Evolutionary conservation across 2,113 vertebrate genomes (phyloP), one percentile per base, ranked within the genome.

Genomic region (Atherinomorus stipes): DNA sequence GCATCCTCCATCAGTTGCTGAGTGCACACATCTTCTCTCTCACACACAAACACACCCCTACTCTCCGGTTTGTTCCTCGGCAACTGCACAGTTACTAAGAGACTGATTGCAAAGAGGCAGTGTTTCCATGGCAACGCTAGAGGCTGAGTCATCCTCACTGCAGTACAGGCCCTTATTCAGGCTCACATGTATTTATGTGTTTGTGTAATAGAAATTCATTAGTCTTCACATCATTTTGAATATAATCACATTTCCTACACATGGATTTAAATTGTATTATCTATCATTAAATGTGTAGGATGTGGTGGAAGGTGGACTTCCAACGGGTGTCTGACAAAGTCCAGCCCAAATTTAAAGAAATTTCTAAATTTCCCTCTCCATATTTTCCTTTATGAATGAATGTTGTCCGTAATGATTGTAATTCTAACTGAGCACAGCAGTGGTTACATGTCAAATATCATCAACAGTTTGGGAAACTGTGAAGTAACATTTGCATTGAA

Each of bases 71-170:
- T 56, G 71, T 78, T 81, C 80, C 88, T 83, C 56, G 1, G 89
- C 75, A 88, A 90, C 90, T 15, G n/a, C 79, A 71, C 83, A 54
- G 89, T 92, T 92, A 80, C 89, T 85, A 88, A 87, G 91, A 85
- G 88, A 91, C 82, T 77, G 88, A 88, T 84, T 85, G 89, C 88
- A 88, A 88, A 85, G 84, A 92, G 85, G 86, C 74, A 82, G 84
- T 74, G 88, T 92, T 90, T 85, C 91, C 85, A 91, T 90, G 86
- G 83, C 56, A 88, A 89, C 79, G 19, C 37, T 49, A 68, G 82
- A 70, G 84, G 88, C 87, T 92, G 89, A 91, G 87, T 91, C 88
- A 91, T 89, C 84, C 53, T 70, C 74, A 72, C 89, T 72, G 88
- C 89, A 87, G 84, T 78, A 71, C 38, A 2, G 40, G 80, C 70